Base-by-base conservation (phyloP, 2,113 vertebrate genomes). In the Aldabrachelys gigantea region DNA sequence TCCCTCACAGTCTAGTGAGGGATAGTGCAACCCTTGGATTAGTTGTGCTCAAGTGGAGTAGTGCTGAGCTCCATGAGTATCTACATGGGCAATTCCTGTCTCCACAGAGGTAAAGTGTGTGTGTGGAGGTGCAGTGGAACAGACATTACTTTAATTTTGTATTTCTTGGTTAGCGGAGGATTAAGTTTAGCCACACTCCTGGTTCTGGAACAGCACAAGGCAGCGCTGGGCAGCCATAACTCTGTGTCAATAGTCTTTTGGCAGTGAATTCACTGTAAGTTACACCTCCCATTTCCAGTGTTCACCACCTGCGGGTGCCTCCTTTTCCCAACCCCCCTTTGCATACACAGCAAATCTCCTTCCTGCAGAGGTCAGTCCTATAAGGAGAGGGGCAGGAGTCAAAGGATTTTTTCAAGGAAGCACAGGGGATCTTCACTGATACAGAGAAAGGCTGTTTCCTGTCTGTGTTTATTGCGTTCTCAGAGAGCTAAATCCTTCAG, bases 391-490 rank as follows among this genome's bases (percentile, higher is more conserved):
- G 84, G 62, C 80, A 96, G 85, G 89, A 96, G 88, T 95, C 94
- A 97, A 97, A 98, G 49, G 75, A 50, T 5, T 54, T 96, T 85
- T 93, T 81, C 88, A 96, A 97, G 95, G 88, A 97, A 98, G 92
- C 93, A 62, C 56, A 92, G 56, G 85, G 90, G 57, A 89, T 91
- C 96, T 90, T 96, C 84, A 41, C 54, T 53, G 65, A 38, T 80
- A 84, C 53, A 14, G 3, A 91, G 21, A 80, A 12, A 35, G 83
- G 59, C 81, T 80, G 81, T 87, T 98, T 98, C 97, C 97, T 97
- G 89, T 38, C 80, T 84, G 1, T 82, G 35, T 69, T 91, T 91
- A 84, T 88, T 84, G 62, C 89, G 80, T 91, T 72, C 53, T 95
- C 59, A 92, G 88, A 91, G 57, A 75, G 17, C 27, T 65, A 90